These are phyloP conservation scores for Schlechtendalia chinensis DNA, from an alignment of 1,140 invertebrate genomes.

Conservation along the genomic window DNA sequence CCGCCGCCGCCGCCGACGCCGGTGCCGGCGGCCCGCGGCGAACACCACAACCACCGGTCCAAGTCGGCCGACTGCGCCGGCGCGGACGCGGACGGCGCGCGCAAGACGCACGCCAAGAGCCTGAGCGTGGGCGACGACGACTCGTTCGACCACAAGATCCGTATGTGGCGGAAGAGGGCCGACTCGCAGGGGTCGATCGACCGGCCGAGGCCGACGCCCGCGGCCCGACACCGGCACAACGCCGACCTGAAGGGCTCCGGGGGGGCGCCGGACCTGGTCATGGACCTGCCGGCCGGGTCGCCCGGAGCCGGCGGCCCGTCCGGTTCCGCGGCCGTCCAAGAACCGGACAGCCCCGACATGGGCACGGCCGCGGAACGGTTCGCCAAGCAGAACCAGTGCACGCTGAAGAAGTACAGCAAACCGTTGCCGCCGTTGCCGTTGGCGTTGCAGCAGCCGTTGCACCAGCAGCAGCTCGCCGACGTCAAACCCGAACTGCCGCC, in stretches of 20 bases:
- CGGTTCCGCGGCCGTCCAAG: constrained; percentile 54
- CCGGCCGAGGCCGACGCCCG: constrained; percentile 50
- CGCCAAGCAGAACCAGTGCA: constrained; percentile 77
- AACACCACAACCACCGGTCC: constrained; percentile 7
- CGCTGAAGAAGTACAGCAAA: constrained; percentile 73
- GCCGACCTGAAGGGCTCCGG: neutral
- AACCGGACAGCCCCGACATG: constrained; percentile 67
- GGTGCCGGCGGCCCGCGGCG: neutral
- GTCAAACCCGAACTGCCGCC: constrained; percentile 55
- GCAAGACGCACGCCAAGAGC: constrained; percentile 58
- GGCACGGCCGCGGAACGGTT: constrained; percentile 72
- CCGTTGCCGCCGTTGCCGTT: constrained; percentile 52
- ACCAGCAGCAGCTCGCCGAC: constrained; percentile 54
- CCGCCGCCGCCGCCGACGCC: neutral
- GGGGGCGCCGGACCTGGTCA: constrained; percentile 79
- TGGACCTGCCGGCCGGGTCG: constrained; percentile 68
- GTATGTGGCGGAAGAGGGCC: constrained; percentile 65
- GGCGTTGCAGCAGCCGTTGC: too few species aligned
- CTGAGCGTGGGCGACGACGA: constrained; percentile 57
- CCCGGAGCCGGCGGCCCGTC: neutral
- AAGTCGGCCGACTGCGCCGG: constrained; percentile 10
- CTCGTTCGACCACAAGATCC: constrained; percentile 60
- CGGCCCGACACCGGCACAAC: neutral
- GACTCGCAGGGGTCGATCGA: constrained; percentile 60
- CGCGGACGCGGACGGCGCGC: constrained; percentile 1